Percentiles rank a stretch among this genome's conserved stretches.
These are phyloP conservation scores for Todus mexicanus DNA, from an alignment of 2,797 vertebrate species.

Conservation along the genomic window DNA sequence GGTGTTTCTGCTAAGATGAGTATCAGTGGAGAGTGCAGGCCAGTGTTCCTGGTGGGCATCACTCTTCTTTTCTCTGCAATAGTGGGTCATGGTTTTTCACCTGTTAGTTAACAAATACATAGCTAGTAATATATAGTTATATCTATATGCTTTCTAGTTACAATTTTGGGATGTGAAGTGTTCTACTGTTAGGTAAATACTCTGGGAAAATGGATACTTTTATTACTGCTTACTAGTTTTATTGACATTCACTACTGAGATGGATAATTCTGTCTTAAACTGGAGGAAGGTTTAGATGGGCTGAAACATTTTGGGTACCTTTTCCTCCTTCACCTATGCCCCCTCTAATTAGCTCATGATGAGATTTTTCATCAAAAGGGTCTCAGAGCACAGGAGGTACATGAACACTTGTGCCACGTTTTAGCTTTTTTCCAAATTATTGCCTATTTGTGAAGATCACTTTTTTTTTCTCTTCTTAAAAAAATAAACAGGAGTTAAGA, in stretches of 20 bases:
- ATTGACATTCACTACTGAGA: neutral
- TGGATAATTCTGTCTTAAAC: neutral
- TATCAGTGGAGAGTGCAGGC: neutral
- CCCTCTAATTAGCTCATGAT: neutral
- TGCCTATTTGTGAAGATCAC: neutral
- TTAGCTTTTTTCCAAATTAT: neutral
- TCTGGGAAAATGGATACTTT: neutral
- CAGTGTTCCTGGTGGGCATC: neutral
- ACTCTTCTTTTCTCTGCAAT: neutral
- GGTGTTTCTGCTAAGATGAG: neutral
- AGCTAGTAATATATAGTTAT: neutral
- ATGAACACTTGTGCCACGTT: accelerated
- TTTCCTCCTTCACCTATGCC: neutral
- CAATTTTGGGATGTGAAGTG: neutral
- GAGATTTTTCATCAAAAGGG: neutral
- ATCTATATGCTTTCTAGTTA: neutral
- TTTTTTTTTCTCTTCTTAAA: neutral
- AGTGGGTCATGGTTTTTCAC: no score
- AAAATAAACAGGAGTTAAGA: neutral
- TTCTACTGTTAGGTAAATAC: neutral
- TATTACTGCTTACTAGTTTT: neutral
- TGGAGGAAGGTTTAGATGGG: neutral
- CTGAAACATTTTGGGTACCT: neutral
- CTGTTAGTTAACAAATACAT: neutral
- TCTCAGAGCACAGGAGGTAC: neutral